Conservation (phyloP, 2,113 vertebrate genomes). For the Genyomyrus donnyi region DNA sequence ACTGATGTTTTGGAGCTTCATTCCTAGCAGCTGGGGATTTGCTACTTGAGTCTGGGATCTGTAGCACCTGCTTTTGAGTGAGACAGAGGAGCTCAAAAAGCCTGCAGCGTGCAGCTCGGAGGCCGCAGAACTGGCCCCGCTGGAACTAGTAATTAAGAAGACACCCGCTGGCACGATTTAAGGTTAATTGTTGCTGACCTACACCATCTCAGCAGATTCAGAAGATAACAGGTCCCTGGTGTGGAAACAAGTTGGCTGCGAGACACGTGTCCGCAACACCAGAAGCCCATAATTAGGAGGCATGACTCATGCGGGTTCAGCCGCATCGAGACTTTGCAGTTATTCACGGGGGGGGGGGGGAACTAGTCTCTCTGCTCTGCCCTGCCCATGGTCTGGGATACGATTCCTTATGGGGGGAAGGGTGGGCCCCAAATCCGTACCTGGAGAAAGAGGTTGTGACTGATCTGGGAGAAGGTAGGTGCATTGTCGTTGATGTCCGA, state of each 20-base stretch:
- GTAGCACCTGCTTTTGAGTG: conserved; percentile 22
- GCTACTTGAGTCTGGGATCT: conserved; percentile 9
- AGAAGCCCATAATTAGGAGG: conserved; percentile 26
- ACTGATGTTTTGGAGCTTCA: neutral
- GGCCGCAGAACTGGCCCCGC: neutral
- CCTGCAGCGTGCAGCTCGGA: neutral
- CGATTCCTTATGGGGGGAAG: neutral
- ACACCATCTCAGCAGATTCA: conserved; percentile 17
- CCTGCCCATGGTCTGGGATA: neutral
- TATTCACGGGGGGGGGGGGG: neutral
- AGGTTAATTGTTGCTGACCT: conserved; percentile 28
- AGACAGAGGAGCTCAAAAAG: conserved; percentile 14
- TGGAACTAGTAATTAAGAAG: neutral
- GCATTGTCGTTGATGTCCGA: conserved; percentile 89
- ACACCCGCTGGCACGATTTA: neutral
- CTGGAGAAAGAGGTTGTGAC: conserved; percentile 80
- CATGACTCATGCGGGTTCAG: conserved; percentile 20
- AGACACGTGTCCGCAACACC: conserved; percentile 30
- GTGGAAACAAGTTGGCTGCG: conserved; percentile 29
- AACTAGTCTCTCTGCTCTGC: neutral
- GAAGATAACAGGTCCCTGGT: conserved; percentile 19
- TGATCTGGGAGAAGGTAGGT: conserved; percentile 83
- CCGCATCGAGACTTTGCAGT: conserved; percentile 5
- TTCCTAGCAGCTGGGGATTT: too few relatives aligned
- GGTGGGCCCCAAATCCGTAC: conserved; percentile 43